These are phyloP conservation scores for Carpatolechia fugitivella DNA, from an alignment of 2,888 invertebrate species.

Conservation along the genomic window DNA sequence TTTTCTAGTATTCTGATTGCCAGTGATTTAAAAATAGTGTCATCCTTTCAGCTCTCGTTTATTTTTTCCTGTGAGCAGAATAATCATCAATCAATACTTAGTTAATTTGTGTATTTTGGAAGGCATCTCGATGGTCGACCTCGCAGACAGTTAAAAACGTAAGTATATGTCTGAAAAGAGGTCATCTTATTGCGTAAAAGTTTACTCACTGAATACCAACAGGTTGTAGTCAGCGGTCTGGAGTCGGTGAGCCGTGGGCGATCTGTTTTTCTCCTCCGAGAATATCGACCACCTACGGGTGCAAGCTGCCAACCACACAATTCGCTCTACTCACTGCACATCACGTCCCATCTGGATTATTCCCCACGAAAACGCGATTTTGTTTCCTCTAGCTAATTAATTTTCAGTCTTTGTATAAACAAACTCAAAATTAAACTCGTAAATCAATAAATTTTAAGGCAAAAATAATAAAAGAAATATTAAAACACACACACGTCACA, in stretches of 20 bases:
- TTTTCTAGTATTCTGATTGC: too few relatives aligned
- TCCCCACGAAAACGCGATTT: too few relatives aligned
- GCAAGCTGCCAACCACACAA: constrained; percentile 42
- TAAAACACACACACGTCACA: too few relatives aligned
- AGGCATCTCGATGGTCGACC: not conserved
- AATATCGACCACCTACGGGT: constrained; percentile 62
- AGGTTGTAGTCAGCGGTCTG: constrained; percentile 45
- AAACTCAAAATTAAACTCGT: too few relatives aligned
- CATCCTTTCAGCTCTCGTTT: too few relatives aligned
- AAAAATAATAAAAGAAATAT: too few relatives aligned
- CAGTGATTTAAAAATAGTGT: too few relatives aligned
- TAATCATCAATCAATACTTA: not conserved
- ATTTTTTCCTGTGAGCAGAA: too few relatives aligned
- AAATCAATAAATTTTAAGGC: too few relatives aligned
- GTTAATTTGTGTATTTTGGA: not conserved
- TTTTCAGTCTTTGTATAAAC: too few relatives aligned
- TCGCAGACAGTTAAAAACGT: not conserved
- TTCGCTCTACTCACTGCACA: constrained; percentile 29
- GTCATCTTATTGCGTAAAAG: constrained; percentile 62
- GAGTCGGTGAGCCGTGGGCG: constrained; percentile 41
- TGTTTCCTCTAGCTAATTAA: too few relatives aligned
- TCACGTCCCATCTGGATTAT: constrained; percentile 23
- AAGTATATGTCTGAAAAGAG: constrained; percentile 40
- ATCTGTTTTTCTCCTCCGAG: constrained; percentile 52
- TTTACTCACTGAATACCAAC: constrained; percentile 60